These are phyloP conservation scores for Aporophyla lueneburgensis DNA, from an alignment of 2,888 invertebrate species.

Conservation along the genomic window DNA sequence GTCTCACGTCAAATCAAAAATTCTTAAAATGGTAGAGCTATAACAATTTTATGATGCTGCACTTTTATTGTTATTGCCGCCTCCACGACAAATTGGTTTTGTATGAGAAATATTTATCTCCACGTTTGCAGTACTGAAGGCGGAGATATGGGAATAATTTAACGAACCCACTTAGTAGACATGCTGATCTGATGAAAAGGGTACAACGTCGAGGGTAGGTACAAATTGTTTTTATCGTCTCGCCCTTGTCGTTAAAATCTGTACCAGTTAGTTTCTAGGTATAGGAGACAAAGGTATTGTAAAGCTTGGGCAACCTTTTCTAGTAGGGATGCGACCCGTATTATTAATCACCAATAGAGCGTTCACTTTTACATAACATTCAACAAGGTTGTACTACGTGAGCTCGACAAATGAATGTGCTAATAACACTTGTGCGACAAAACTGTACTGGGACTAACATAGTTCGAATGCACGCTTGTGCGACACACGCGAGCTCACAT, in stretches of 20 bases:
- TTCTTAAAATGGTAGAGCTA: constrained; percentile 72
- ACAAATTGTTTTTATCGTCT: constrained; percentile 22
- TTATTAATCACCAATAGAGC: constrained; percentile 35
- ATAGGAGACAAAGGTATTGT: constrained; percentile 18
- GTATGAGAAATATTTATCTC: constrained; percentile 65
- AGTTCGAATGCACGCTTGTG: too few species aligned
- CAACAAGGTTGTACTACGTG: constrained; percentile 21
- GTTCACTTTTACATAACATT: constrained; percentile 23
- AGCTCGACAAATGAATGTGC: too few species aligned
- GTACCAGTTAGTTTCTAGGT: constrained; percentile 15
- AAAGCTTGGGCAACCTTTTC: neutral
- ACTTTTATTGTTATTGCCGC: constrained; percentile 72
- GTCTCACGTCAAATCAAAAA: constrained; percentile 78
- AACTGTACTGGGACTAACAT: too few species aligned
- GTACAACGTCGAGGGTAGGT: constrained; percentile 5
- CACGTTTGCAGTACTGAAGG: constrained; percentile 49
- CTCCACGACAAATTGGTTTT: constrained; percentile 78
- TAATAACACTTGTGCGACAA: too few species aligned
- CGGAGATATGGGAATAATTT: constrained; percentile 44
- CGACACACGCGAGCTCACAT: too few species aligned
- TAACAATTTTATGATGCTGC: constrained; percentile 79
- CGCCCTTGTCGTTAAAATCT: constrained; percentile 35
- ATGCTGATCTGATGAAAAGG: constrained; percentile 35
- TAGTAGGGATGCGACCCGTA: constrained; percentile 15
- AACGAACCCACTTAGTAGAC: constrained; percentile 30